Evolutionary conservation across 2,797 vertebrate species (phyloP), one percentile per base, ranked within the genome.

Genomic region (Melanotaenia trifasciata): DNA sequence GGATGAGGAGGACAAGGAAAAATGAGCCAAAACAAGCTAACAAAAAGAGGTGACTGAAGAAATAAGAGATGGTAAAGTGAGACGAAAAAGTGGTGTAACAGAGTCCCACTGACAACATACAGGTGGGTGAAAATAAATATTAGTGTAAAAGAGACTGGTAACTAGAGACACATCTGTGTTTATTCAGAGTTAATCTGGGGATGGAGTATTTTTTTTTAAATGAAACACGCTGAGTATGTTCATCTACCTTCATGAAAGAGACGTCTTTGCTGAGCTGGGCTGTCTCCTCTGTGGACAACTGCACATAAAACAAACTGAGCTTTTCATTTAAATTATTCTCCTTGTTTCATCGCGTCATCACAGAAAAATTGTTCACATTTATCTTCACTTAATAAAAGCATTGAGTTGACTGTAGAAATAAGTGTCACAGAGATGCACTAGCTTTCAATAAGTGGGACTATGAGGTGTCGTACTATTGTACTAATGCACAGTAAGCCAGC

Each of bases 221-320:
- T 28, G 8, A 30, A 67, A 30, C n/a, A 68, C 65, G 18, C 14
- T 20, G 14, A 32, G 63, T 45, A 61, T 58, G 57, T 72, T 38
- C 72, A 87, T 93, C 90, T 92, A 99, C 97, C 95, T 96, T 96
- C 85, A 98, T 96, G 57, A 98, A 96, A 79, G 95, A 96, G 75
- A 96, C 89, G 16, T 98, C 97, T 79, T 96, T 94, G 13, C 96
- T 95, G 68, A 99, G 95, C 76, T 95, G 94, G 77, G 82, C 81
- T 0, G 76, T 90, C 79, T 94, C 90, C 66, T 91, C 91, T 61
- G 83, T 81, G 28, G 89, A 92, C 74, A 94, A 57, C 93, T 94
- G 85, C 50, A 54, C 64, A 64, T 47, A 35, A 78, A 72, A 76
- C 22, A 80, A 64, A 83, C 0, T 33, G 0, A 79, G 32, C 33